A percentile compares a stretch with the other conserved stretches of the same genome.
phyloP scores from a whole-genome alignment of 2,113 vertebrate genomes.

The human (Homo sapiens) region DNA sequence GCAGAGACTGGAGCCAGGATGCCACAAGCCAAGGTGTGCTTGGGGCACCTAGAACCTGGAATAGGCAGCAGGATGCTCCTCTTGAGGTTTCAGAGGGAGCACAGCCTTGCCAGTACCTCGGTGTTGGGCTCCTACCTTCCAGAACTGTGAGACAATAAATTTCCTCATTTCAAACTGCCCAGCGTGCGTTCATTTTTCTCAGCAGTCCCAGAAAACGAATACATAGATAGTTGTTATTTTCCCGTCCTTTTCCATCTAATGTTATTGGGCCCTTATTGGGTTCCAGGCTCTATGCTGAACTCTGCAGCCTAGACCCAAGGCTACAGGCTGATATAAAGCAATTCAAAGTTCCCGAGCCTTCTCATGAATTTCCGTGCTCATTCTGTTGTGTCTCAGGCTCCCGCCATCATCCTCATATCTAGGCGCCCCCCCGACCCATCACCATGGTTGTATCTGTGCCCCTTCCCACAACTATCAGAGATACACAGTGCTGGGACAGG shows the following conservation, averaged over 20 bases:
- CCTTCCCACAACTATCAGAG: not conserved
- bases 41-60: not conserved
- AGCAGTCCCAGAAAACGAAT: not conserved
- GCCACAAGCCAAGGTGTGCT: not conserved
- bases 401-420: accelerated
- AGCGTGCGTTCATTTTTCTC: not conserved
- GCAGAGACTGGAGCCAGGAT: not conserved
- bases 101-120: not conserved
- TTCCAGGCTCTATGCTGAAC: not conserved
- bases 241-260: not conserved
- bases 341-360: not conserved
- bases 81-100: not conserved
- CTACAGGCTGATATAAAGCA: not conserved
- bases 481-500: not conserved
- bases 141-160: not conserved
- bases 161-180: not conserved
- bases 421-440: accelerated
- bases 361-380: not conserved
- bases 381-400: accelerated
- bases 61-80: not conserved
- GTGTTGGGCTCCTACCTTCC: not conserved
- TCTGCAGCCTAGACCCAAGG: not conserved
- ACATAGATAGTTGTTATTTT: not conserved
- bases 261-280: not conserved
- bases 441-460: not conserved